Base-by-base conservation (phyloP, 2,113 vertebrate genomes). In the Phylloscopus whistleri region DNA sequence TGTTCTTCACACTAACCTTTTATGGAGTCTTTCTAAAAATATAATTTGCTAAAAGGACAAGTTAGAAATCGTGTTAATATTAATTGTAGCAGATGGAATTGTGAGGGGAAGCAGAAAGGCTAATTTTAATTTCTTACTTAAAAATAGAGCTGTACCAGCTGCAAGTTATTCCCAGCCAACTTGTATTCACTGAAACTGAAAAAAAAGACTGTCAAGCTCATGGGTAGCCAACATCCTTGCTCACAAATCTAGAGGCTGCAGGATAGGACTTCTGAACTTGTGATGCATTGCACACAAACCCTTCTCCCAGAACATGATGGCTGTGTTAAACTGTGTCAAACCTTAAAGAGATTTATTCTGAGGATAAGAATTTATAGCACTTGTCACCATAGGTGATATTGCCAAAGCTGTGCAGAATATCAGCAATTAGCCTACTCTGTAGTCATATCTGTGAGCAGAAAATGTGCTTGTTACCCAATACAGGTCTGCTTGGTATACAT, bases 31-130 rank as follows among this genome's bases (percentile, higher is more conserved):
- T 96, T 92, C 96, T 97, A 95, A 96, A 97, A 96, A 92, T 95
- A 91, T 35, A 90, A 79, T 91, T 52, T 92, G 79, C 77, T 92
- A 83, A 93, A 94, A 90, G 81, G 86, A 91, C 83, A 93, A 95
- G 80, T 77, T 88, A 86, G 85, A 92, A 95, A 95, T 79, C 9
- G 0, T 95, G 94, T 95, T 96, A 96, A 96, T 97, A 97, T 96
- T 97, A 96, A 97, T 96, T 96, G 85, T 66, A 89, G 92, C 97
- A 97, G 96, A 97, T 97, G 96, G 96, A 95, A 96, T 86, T 96
- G 84, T 86, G 87, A 97, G 84, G 84, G 62, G 81, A 95, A 96
- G 77, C 35, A 94, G 91, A 95, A 94, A 95, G 51, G 66, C 70
- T 96, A 93, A 94, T 95, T 97, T 97, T 70, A 95, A 94, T 84